Conservation (phyloP, 2,888 invertebrate genomes). For the Eupsilia transversa region DNA sequence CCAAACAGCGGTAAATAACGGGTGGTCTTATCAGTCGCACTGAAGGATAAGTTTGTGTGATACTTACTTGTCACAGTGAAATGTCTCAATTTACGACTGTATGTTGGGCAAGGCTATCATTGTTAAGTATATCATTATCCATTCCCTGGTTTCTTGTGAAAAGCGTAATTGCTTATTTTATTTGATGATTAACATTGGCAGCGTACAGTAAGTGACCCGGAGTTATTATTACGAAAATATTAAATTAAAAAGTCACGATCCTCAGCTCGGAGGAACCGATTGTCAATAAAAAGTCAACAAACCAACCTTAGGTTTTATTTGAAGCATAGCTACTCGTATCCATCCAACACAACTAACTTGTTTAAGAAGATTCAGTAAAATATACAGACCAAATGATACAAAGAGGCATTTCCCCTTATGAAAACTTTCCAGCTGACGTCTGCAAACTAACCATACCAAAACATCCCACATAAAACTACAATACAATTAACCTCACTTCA, state of each 20-base stretch:
- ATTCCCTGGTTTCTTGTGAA: not conserved
- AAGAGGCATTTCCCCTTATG: not conserved
- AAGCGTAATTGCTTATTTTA: not conserved
- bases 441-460: slow-evolving; percentile 1
- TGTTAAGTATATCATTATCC: not conserved
- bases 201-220: not conserved
- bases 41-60: slow-evolving; percentile 40
- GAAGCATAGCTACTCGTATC: not conserved
- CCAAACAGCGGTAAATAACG: slow-evolving; percentile 45
- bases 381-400: not conserved
- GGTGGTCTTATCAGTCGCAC: slow-evolving; percentile 46
- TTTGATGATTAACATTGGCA: not conserved
- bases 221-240: not conserved
- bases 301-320: not conserved
- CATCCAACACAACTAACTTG: too few relatives aligned
- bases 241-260: not conserved
- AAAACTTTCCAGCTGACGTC: not conserved
- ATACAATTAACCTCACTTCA: slow-evolving; percentile 33
- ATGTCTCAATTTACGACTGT: slow-evolving; percentile 14
- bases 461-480: slow-evolving; percentile 20
- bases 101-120: slow-evolving; percentile 40
- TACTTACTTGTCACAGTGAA: slow-evolving; percentile 15
- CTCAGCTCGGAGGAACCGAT: too few relatives aligned
- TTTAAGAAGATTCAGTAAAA: not conserved
- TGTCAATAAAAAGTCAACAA: not conserved